Percentiles rank a stretch among this genome's conserved stretches.
These are phyloP conservation scores for Bombus haemorrhoidalis DNA, from an alignment of 1,140 invertebrate species.

Conservation along the genomic window DNA sequence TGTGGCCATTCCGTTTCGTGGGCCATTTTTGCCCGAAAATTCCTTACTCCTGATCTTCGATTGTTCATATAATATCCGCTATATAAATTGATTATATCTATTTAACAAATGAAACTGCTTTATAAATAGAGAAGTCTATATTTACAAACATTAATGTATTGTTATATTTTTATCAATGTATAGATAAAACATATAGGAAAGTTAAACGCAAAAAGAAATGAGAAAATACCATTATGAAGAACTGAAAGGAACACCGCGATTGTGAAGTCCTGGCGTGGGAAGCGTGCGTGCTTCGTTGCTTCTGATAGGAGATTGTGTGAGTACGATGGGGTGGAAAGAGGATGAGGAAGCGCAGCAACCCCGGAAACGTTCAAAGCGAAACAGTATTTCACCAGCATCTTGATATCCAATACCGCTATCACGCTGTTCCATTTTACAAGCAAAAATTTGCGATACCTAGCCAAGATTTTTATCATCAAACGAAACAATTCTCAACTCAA, in stretches of 20 bases:
- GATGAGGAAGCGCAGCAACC: neutral
- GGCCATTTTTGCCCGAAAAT: too few species aligned
- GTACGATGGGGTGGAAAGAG: neutral
- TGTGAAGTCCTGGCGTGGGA: neutral
- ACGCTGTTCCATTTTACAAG: neutral
- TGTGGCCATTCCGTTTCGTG: too few species aligned
- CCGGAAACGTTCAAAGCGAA: neutral
- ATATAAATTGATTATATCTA: too few species aligned
- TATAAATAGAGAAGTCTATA: neutral
- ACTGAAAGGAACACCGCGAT: too few species aligned
- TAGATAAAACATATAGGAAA: too few species aligned
- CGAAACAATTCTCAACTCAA: neutral
- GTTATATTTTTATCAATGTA: too few species aligned
- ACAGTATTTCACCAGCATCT: neutral
- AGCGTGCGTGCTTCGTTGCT: neutral
- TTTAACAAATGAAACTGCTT: neutral
- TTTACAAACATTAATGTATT: too few species aligned
- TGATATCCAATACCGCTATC: neutral
- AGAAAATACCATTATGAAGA: too few species aligned
- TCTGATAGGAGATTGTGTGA: neutral
- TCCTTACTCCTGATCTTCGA: too few species aligned
- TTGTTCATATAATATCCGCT: too few species aligned
- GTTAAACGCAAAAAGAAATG: neutral
- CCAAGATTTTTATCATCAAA: neutral
- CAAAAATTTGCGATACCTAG: neutral